A percentile compares a stretch with the other conserved stretches of the same genome.
phyloP scores from a whole-genome alignment of 2,113 vertebrate genomes.

The Lates calcarifer region DNA sequence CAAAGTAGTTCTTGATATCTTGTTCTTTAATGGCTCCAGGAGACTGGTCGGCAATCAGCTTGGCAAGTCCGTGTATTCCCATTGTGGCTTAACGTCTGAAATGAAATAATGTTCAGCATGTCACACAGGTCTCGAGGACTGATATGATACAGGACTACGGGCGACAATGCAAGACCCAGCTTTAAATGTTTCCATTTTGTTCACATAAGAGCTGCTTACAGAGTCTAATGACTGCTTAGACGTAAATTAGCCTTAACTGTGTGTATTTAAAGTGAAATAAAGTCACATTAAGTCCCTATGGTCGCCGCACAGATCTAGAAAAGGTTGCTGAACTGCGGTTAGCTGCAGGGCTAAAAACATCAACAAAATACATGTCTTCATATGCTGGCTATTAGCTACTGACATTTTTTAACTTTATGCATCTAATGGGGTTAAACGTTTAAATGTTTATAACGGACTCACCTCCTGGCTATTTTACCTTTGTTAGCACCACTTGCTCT shows the following conservation, averaged over 20 bases:
- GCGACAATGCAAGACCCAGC: too few relatives aligned
- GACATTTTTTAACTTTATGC: accelerated
- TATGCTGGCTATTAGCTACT: background rate
- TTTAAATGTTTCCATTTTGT: background rate
- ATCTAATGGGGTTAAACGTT: accelerated
- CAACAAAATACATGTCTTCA: too few relatives aligned
- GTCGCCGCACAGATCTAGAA: background rate
- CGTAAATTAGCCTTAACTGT: accelerated
- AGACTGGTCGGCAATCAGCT: slow-evolving; percentile 94
- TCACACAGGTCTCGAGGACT: too few relatives aligned
- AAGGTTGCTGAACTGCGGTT: background rate
- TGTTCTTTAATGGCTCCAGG: slow-evolving; percentile 93
- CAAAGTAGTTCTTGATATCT: slow-evolving; percentile 96
- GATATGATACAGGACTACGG: too few relatives aligned
- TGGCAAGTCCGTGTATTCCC: slow-evolving; percentile 98
- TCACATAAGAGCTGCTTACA: background rate
- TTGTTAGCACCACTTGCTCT: background rate
- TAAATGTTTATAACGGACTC: slow-evolving; percentile 2
- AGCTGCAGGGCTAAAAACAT: background rate
- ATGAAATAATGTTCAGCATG: background rate
- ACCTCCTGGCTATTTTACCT: background rate
- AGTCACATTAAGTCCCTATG: background rate
- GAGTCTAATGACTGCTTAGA: accelerated
- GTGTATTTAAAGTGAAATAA: background rate
- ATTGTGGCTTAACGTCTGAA: slow-evolving; percentile 78